Evolutionary conservation across 2,113 vertebrate species (phyloP).

Genomic region (Heterocephalus glaber): DNA sequence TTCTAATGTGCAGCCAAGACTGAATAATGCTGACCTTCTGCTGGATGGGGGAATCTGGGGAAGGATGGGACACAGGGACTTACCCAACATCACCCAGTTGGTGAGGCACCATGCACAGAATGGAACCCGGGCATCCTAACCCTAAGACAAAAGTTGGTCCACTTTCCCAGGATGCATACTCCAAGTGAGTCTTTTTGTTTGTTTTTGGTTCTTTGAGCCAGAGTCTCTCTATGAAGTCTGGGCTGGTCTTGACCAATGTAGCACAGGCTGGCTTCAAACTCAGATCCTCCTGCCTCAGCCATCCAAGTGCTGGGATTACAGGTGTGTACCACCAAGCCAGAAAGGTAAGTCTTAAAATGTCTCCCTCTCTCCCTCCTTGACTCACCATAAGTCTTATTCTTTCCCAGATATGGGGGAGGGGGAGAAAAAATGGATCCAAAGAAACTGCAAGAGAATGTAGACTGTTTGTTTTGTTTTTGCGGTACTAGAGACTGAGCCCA

Average conservation of each 20-base stretch:
- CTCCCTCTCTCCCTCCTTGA: background rate
- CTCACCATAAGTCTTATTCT: background rate
- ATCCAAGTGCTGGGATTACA: background rate
- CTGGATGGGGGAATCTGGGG: background rate
- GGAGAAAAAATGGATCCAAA: background rate
- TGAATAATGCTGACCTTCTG: background rate
- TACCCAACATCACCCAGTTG: background rate
- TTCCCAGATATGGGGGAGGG: accelerated
- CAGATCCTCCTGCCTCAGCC: background rate
- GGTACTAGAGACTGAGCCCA: background rate
- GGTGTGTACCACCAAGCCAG: background rate
- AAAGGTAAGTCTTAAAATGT: background rate
- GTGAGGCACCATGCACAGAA: background rate
- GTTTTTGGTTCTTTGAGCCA: background rate
- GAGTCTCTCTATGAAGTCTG: background rate
- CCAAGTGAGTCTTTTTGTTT: background rate
- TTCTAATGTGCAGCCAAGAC: background rate
- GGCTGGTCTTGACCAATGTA: background rate
- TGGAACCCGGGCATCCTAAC: background rate
- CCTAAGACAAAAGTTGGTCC: background rate
- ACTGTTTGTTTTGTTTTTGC: background rate
- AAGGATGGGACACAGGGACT: background rate
- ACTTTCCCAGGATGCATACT: background rate
- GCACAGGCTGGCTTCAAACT: background rate
- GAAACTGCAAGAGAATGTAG: background rate